Conservation (phyloP, 2,797 vertebrate genomes). For the Myoxocephalus aenaeus region DNA sequence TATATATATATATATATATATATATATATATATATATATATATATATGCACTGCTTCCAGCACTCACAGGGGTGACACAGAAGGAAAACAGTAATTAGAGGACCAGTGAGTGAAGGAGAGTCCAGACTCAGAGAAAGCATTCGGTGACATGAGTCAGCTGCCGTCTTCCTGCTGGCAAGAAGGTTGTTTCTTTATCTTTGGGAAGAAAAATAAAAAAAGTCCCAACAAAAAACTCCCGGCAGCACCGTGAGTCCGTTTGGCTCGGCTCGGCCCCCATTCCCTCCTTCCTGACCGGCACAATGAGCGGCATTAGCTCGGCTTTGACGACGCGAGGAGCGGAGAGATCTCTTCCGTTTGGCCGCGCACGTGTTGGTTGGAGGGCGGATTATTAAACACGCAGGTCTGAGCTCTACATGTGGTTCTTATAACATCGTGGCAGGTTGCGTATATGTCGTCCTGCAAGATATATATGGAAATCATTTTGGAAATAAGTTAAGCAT, state of each 20-base stretch:
- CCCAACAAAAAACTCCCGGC: slow-evolving; percentile 67
- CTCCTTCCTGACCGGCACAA: slow-evolving; percentile 39
- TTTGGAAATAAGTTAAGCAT: no score
- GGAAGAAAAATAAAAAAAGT: background rate
- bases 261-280: slow-evolving; percentile 57
- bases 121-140: slow-evolving; percentile 22
- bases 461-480: background rate
- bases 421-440: no score
- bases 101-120: slow-evolving; percentile 38
- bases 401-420: background rate
- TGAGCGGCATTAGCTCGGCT: slow-evolving; percentile 19
- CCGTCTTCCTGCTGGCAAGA: slow-evolving; percentile 41
- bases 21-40: no score
- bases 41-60: background rate
- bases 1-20: background rate
- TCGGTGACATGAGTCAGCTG: slow-evolving; percentile 36
- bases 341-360: background rate
- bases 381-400: slow-evolving; percentile 6
- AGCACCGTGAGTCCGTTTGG: slow-evolving; percentile 56
- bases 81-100: slow-evolving; percentile 18
- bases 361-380: background rate
- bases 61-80: background rate
- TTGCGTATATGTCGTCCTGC: no score
- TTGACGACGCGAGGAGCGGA: slow-evolving; percentile 20
- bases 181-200: slow-evolving; percentile 45